Evolutionary conservation across 2,797 vertebrate species (phyloP).

Genomic region (Glossophaga mutica): DNA sequence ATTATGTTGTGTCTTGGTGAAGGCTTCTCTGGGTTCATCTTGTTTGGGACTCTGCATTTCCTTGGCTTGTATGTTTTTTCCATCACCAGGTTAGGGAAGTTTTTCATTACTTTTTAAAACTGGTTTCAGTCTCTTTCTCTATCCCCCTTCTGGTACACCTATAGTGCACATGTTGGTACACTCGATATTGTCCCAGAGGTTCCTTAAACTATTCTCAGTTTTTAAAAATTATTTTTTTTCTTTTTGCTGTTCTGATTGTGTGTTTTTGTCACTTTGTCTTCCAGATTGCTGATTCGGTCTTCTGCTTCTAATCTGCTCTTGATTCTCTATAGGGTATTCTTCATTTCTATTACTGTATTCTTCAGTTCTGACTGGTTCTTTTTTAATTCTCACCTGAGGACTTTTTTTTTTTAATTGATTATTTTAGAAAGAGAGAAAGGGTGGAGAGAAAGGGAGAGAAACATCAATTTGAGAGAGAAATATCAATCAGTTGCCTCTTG

Average conservation of each 20-base stretch:
- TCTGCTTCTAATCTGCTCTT: background rate
- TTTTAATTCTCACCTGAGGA: no score
- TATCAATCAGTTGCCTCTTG: no score
- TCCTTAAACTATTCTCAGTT: background rate
- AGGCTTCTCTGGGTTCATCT: no score
- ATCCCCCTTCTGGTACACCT: background rate
- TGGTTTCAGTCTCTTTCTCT: background rate
- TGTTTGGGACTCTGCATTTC: background rate
- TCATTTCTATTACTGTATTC: background rate
- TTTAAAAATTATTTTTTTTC: background rate
- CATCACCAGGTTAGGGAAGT: background rate
- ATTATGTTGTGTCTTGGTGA: background rate
- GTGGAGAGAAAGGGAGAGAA: no score
- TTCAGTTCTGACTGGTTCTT: background rate
- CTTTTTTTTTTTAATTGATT: no score
- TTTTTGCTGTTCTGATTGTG: background rate
- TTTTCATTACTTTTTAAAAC: background rate
- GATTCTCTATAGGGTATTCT: background rate
- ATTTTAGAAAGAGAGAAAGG: no score
- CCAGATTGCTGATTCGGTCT: background rate
- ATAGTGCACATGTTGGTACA: background rate
- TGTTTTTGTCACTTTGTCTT: background rate
- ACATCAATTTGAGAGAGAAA: no score
- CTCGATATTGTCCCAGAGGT: background rate
- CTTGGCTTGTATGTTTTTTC: background rate